These are phyloP conservation scores for Physocephala rufipes DNA, from an alignment of 2,888 invertebrate genomes.

Conservation along the genomic window DNA sequence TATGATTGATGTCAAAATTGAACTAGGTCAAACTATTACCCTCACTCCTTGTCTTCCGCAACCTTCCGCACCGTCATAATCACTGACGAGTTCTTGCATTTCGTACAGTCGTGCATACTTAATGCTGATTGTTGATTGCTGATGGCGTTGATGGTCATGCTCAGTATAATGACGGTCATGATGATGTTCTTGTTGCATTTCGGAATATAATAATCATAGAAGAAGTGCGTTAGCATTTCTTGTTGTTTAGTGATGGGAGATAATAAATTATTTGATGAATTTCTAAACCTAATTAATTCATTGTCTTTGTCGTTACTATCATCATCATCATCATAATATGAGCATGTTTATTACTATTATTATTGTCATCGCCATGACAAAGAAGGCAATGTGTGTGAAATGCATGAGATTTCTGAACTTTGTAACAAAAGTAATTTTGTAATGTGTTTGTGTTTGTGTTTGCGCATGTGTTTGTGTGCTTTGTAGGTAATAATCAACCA, in stretches of 20 bases:
- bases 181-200: slow-evolving; percentile 14
- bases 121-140: slow-evolving; percentile 5
- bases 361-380: no score
- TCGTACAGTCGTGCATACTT: not conserved
- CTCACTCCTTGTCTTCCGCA: not conserved
- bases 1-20: slow-evolving; percentile 32
- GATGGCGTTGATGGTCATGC: slow-evolving; percentile 5
- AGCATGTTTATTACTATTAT: no score
- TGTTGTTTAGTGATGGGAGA: slow-evolving; percentile 28
- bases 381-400: no score
- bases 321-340: no score
- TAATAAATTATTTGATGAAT: slow-evolving; percentile 4
- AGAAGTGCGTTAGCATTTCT: not conserved
- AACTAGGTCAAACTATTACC: slow-evolving; percentile 19
- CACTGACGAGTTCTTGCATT: slow-evolving; percentile 4
- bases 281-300: no score
- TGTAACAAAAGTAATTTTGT: no score
- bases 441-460: no score
- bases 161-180: slow-evolving; percentile 11
- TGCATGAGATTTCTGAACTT: no score
- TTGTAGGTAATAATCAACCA: no score
- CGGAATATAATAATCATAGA: no score
- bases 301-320: not conserved
- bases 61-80: not conserved
- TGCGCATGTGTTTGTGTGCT: no score